These are phyloP conservation scores for Aplysia californica DNA, from an alignment of 1,140 invertebrate genomes.

Conservation along the genomic window DNA sequence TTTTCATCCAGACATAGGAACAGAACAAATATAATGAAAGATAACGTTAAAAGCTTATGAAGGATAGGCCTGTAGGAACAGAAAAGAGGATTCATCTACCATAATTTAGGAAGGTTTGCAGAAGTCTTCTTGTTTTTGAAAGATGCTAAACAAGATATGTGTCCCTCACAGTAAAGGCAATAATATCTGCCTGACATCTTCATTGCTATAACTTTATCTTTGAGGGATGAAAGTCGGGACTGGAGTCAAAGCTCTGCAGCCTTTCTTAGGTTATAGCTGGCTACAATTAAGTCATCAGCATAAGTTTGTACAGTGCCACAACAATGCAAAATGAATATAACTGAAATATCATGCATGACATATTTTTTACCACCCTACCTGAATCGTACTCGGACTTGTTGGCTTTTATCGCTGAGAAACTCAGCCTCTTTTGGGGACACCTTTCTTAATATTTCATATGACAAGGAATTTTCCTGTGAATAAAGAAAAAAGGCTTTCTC, in stretches of 20 bases:
- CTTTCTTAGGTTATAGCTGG: not conserved
- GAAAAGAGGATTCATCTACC: too few relatives aligned
- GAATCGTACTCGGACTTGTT: conserved; percentile 62
- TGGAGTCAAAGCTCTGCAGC: not conserved
- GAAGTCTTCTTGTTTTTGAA: too few relatives aligned
- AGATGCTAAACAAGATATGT: too few relatives aligned
- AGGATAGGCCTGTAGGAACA: too few relatives aligned
- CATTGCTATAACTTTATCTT: not conserved
- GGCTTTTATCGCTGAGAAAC: conserved; percentile 60
- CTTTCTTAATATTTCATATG: conserved; percentile 64
- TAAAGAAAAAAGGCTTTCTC: not conserved
- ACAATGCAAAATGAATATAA: too few relatives aligned
- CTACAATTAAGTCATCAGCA: too few relatives aligned
- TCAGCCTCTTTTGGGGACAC: conserved; percentile 65
- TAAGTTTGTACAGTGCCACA: too few relatives aligned
- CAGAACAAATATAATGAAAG: too few relatives aligned
- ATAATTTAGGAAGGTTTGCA: too few relatives aligned
- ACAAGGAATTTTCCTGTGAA: conserved; percentile 65
- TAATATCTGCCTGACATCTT: not conserved
- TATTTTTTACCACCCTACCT: conserved; percentile 47
- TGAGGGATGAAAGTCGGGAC: not conserved
- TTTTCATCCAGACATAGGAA: too few relatives aligned
- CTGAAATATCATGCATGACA: not conserved
- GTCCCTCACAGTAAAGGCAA: too few relatives aligned
- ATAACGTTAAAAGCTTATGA: too few relatives aligned